Evolutionary conservation across 2,113 vertebrate species (phyloP), one percentile per base, ranked within the genome.

Genomic region (Leiothrix lutea): DNA sequence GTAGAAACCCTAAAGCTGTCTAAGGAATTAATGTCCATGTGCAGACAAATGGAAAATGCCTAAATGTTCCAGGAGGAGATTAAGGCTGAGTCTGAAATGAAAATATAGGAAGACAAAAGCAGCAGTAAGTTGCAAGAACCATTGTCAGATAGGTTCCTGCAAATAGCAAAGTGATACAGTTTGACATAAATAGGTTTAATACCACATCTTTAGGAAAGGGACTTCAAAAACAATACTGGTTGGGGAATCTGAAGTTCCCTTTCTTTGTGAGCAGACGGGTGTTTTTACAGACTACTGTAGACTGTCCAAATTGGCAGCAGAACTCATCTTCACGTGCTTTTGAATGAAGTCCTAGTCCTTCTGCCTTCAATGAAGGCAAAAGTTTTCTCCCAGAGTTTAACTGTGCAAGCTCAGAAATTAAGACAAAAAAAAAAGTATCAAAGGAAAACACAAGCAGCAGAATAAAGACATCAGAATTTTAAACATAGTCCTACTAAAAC

Each of bases 41-140:
- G 69, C 82, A 95, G 92, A 94, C 75, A 93, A 94, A 96, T 24
- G 10, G 91, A 95, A 95, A 91, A 93, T 20, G 33, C 36, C 62
- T 90, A 79, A 80, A 35, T 80, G 69, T 86, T 95, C 66, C 73
- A 93, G 31, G 47, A 74, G 48, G 53, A 92, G 82, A 95, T 77
- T 90, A 95, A 87, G 60, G 50, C 54, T 5, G 2, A 82, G 56
- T n/a, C 38, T 91, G 56, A 75, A 75, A 80, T 14, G 9, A 78
- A 84, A 78, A 77, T 60, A 78, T 2, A 85, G 62, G 26, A 93
- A 95, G 85, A 91, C 64, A 93, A 90, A 93, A 87, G 47, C 69
- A 86, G 79, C 31, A 85, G 51, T 45, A 92, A 87, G 73, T 74
- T 85, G 62, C 54, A 90, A 92, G 56, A 92, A 74, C 62, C 54